These are phyloP conservation scores for Alviniconcha marisindica DNA, from an alignment of 1,140 invertebrate species.

Conservation along the genomic window DNA sequence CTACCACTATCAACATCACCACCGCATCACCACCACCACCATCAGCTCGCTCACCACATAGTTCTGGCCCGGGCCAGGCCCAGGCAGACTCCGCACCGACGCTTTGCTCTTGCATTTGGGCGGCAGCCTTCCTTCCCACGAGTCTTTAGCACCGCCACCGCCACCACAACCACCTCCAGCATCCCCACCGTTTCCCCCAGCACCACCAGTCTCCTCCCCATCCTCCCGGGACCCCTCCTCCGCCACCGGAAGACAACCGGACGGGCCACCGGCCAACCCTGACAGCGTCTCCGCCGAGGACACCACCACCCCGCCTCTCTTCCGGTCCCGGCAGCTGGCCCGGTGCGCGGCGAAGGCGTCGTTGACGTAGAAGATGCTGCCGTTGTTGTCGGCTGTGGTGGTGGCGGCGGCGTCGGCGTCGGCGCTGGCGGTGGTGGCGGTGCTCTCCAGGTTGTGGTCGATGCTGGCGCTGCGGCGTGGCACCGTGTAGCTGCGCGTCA, in stretches of 20 bases:
- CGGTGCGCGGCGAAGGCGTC: constrained; percentile 45
- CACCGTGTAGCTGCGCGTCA: constrained; percentile 43
- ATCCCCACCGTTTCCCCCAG: neutral
- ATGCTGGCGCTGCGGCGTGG: constrained; percentile 37
- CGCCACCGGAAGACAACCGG: neutral
- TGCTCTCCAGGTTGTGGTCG: constrained; percentile 33
- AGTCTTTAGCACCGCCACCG: constrained; percentile 1
- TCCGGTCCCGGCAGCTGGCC: neutral
- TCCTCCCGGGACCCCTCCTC: neutral
- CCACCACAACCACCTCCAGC: neutral
- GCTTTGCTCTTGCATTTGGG: constrained; percentile 45
- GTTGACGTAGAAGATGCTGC: constrained; percentile 53
- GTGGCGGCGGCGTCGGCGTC: neutral
- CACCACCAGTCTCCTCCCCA: neutral
- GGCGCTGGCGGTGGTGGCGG: constrained; percentile 19
- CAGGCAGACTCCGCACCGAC: constrained; percentile 41
- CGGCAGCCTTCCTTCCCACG: constrained; percentile 37
- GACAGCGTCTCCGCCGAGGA: constrained; percentile 24
- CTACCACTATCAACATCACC: too few relatives aligned
- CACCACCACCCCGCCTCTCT: neutral
- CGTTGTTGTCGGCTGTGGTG: constrained; percentile 26
- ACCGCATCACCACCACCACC: too few relatives aligned
- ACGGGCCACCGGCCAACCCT: constrained; percentile 1
- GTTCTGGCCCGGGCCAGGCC: constrained; percentile 32
- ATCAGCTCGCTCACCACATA: constrained; percentile 40